Base-by-base conservation (phyloP, 1,140 invertebrate species). In the Tribolium madens region DNA sequence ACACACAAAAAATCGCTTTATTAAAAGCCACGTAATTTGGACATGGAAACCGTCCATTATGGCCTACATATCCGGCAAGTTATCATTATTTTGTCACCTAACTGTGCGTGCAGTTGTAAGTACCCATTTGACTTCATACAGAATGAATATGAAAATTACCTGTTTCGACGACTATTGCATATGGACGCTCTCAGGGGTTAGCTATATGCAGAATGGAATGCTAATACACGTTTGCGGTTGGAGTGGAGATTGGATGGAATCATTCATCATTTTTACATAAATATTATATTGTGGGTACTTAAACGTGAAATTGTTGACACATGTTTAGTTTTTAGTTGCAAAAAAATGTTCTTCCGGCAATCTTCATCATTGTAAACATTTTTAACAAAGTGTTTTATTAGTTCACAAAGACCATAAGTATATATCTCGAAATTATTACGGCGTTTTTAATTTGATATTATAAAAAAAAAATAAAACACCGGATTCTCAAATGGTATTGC, bases 51-150 rank as follows among this genome's bases (percentile, higher is more conserved):
- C 73, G 42, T 10, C 21, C 73, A 75, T 75, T 75, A 75, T 57
- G 17, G 21, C 46, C 31, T 5, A 18, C 53, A 60, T 47, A 64
- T 75, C 73, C 52, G 57, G 73, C 9, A 64, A 21, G 36, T 46
- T 68, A 68, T 75, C 73, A 75, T 75, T 75, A 75, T 75, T 75
- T 75, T 75, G 73, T 68, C 73, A 75, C 73, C 73, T 75, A 75
- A 75, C 73, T 75, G 47, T 53, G 73, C 73, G 73, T 75, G 52
- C 53, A 75, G 73, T 53, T 47, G 52, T 47, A 64, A 64, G 53
- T 73, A 73, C 46, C 46, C 12, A 57, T 64, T 64, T 75, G 73
- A 75, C 53, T 75, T 42, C 26, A 14, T 31, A 33, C 12, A 33
- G 57, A 14, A 14, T 33, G 57, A 64, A 64, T 33, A 33, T 64